Evolutionary conservation across 2,113 vertebrate genomes (phyloP), one percentile per base, ranked within the genome.

Genomic region (Peromyscus californicus): DNA sequence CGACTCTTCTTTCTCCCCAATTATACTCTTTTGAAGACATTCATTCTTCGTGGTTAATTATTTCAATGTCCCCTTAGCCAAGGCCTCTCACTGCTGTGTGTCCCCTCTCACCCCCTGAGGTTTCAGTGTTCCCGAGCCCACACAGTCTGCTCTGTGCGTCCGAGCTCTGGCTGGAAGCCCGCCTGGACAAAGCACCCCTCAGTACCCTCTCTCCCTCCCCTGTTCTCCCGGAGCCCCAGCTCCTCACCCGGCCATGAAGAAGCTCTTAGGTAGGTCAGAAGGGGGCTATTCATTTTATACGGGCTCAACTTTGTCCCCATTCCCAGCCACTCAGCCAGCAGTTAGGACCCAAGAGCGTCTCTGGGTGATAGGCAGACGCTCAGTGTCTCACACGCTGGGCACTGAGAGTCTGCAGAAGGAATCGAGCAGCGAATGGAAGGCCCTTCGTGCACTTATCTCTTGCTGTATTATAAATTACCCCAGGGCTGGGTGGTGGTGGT

Each of bases 11-110:
- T 90, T 61, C 79, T 79, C 48, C 69, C 33, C 88, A 92, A 79
- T 90, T 90, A 93, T 45, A 54, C 61, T 93, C 96, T 95, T 96
- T 97, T 84, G 91, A 93, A 94, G 90, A 96, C 51, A 54, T 93
- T 85, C 13, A 3, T 83, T 83, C 83, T 92, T 31, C 11, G 21
- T 22, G 57, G 78, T 95, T 95, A 91, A 84, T 79, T 78, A 92
- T 93, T 95, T 75, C 84, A 79, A 57, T 48, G 69, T 93, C 63
- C 84, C 75, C 69, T 67, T 61, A 51, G 67, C 67, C 79, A 63
- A 87, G 91, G 57, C 94, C 91, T 88, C 84, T 90, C 67, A 39
- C 45, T 13, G 3, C 80, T 79, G 45, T 59, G 85, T 42, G 10
- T 63, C 57, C 91, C 90, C 83, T 33, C 69, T 36, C 7, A 12